These are phyloP conservation scores for Pampusana beccarii DNA, from an alignment of 2,113 vertebrate species.

Conservation along the genomic window DNA sequence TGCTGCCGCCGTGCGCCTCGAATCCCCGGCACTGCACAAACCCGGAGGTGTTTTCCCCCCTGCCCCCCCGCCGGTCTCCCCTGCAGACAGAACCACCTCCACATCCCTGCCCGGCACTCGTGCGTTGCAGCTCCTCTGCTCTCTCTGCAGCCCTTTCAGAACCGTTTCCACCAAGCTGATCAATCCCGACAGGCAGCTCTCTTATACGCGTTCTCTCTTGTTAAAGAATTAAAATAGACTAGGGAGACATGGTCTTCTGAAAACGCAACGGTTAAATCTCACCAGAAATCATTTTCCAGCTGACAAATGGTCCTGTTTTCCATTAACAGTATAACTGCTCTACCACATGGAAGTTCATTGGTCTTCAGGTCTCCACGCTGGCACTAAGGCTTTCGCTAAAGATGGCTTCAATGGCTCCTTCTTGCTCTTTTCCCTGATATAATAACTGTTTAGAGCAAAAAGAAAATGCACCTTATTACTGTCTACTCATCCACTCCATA, in stretches of 20 bases:
- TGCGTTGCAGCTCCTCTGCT: not conserved
- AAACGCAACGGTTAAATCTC: not conserved
- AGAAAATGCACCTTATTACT: not conserved
- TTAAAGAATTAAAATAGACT: not conserved
- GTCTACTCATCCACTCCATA: not conserved
- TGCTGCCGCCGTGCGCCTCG: too few species aligned
- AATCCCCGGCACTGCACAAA: too few species aligned
- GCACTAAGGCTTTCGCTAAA: not conserved
- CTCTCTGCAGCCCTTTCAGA: not conserved
- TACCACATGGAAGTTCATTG: accelerated
- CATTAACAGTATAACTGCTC: not conserved
- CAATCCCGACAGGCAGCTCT: not conserved
- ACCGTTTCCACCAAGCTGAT: not conserved
- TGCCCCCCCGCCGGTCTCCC: not conserved
- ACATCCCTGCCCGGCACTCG: not conserved
- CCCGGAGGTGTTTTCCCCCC: too few species aligned
- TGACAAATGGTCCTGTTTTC: not conserved
- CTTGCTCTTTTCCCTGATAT: not conserved
- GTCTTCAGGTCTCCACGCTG: not conserved
- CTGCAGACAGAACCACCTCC: not conserved
- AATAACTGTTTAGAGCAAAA: not conserved
- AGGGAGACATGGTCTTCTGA: not conserved
- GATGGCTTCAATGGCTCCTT: not conserved
- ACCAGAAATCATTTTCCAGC: not conserved
- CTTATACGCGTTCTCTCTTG: not conserved